Base-by-base conservation (phyloP, 2,888 invertebrate species). In the Melieria crassipennis region DNA sequence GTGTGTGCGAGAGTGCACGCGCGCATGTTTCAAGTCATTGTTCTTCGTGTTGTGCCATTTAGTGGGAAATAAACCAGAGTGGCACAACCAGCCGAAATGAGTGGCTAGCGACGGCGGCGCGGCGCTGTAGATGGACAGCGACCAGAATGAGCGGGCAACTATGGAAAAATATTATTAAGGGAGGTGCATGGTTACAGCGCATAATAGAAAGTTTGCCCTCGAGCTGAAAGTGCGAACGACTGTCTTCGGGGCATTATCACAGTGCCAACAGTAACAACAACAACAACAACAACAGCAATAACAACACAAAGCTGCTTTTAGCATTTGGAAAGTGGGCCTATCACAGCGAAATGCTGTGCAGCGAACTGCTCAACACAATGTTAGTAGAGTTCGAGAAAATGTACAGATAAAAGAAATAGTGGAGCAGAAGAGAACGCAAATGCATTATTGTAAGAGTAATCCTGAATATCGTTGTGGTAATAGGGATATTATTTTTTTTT, bases 171-270 rank as follows among this genome's bases (percentile, higher is more conserved):
- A 7, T 52, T 5, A n/a, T 13, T 52, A 13, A 11, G 5, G 5
- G 13, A 52, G 11, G 52, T 9, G 52, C 11, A 13, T n/a, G 52
- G 9, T 52, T 52, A 11, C 9, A 52, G 52, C 52, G 52, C 10
- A 75, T 68, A 75, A 73, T 68, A 46, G 68, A 56, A 71, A 68
- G 64, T 73, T 73, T 74, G 69, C 63, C 77, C 74, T 75, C 75
- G 60, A 75, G 75, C 75, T 69, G 71, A 71, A 73, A 72, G 75
- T 68, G 63, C 71, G 75, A 73, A 73, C 75, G 73, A 71, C 75
- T 76, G 30, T 30, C 30, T 30, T 75, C 72, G 65, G 50, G n/a
- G 30, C 10, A 57, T 57, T 13, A 57, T 57, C 13, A 67, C 66
- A 58, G 30, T 30, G 30, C 30, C 30, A 30, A 30, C 30, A 30